Conservation (phyloP, 2,888 invertebrate species). For the Watsonalla binaria region DNA sequence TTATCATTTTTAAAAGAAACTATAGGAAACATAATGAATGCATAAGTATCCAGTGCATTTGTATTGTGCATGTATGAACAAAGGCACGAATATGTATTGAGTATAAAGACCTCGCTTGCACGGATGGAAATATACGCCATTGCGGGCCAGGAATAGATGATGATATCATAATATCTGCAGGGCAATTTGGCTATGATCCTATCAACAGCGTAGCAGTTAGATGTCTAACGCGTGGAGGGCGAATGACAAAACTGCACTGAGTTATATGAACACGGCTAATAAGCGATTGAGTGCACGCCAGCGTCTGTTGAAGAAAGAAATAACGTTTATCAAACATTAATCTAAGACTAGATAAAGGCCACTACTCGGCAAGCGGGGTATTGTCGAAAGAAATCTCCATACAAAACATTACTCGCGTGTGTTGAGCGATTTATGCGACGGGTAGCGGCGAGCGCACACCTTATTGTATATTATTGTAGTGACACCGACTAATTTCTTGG, state of each 20-base stretch:
- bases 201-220: slow-evolving; percentile 28
- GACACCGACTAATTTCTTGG: slow-evolving; percentile 77
- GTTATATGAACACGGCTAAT: slow-evolving; percentile 7
- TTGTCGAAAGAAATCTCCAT: slow-evolving; percentile 78
- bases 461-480: slow-evolving; percentile 77
- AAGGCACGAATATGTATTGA: slow-evolving; percentile 36
- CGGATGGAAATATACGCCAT: slow-evolving; percentile 49
- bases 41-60: slow-evolving; percentile 33
- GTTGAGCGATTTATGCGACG: slow-evolving; percentile 77
- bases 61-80: slow-evolving; percentile 39
- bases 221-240: not conserved
- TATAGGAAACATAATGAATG: slow-evolving; percentile 46
- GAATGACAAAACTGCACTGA: slow-evolving; percentile 15
- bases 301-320: slow-evolving; percentile 32
- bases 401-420: slow-evolving; percentile 74
- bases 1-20: slow-evolving; percentile 32
- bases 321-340: slow-evolving; percentile 64
- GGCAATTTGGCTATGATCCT: slow-evolving; percentile 43
- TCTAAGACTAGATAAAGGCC: slow-evolving; percentile 73
- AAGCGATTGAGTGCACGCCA: slow-evolving; percentile 14
- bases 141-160: slow-evolving; percentile 60
- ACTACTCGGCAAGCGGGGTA: slow-evolving; percentile 55
- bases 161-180: slow-evolving; percentile 64
- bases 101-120: slow-evolving; percentile 56
- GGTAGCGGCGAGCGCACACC: slow-evolving; percentile 53